Conservation (phyloP, 2,888 invertebrate genomes). For the Agonum fuliginosum region DNA sequence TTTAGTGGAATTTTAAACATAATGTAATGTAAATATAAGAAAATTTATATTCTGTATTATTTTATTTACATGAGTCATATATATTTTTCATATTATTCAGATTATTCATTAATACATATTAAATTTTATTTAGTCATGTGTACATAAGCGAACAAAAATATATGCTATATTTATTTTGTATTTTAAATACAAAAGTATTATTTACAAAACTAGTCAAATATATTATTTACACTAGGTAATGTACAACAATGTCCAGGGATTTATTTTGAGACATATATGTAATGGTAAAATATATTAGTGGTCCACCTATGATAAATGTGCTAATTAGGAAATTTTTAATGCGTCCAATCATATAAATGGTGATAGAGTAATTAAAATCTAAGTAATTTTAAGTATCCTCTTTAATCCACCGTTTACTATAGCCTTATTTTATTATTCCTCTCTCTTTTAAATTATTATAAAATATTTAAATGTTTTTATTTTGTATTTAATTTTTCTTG, state of each 20-base stretch:
- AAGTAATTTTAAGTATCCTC: slow-evolving; percentile 21
- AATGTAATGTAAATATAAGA: slow-evolving; percentile 11
- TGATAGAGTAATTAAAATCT: slow-evolving; percentile 46
- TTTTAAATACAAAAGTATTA: slow-evolving; percentile 15
- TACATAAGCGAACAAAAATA: slow-evolving; percentile 28
- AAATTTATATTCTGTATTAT: background rate
- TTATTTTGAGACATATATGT: slow-evolving; percentile 27
- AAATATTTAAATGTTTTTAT: slow-evolving; percentile 40
- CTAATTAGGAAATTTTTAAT: slow-evolving; percentile 51
- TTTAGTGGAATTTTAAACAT: slow-evolving; percentile 8
- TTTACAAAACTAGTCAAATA: slow-evolving; percentile 26
- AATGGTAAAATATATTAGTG: slow-evolving; percentile 29
- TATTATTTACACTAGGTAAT: background rate
- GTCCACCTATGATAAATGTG: slow-evolving; percentile 54
- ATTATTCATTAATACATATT: background rate
- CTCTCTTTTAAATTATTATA: slow-evolving; percentile 34
- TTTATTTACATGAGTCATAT: background rate
- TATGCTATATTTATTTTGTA: slow-evolving; percentile 12
- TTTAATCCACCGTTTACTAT: slow-evolving; percentile 21
- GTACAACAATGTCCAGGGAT: background rate
- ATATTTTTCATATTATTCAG: background rate
- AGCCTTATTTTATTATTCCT: slow-evolving; percentile 11
- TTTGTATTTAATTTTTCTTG: slow-evolving; percentile 18
- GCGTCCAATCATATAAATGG: slow-evolving; percentile 47
- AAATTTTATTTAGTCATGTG: slow-evolving; percentile 24